Percentiles rank a stretch among this genome's conserved stretches.
Conservation (phyloP, 2,113 vertebrate genomes). For the Nymphicus hollandicus region DNA sequence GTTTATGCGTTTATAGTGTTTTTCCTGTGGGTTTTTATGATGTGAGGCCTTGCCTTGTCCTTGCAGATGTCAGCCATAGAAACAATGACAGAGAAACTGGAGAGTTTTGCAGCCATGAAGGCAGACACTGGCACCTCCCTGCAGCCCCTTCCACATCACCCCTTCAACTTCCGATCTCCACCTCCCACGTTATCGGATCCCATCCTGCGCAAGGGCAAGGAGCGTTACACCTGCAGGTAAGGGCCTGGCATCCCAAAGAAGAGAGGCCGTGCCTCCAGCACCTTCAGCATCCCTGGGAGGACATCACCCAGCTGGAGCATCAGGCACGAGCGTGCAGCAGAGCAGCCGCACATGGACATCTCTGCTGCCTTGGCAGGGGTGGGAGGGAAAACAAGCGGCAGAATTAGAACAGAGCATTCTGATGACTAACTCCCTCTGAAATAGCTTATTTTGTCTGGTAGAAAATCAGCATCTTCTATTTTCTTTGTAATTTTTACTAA, state of each 20-base stretch:
- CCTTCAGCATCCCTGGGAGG: background rate
- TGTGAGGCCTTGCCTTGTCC: background rate
- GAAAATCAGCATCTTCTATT: slow-evolving; percentile 47
- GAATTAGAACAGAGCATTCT: background rate
- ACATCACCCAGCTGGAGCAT: accelerated
- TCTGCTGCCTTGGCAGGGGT: background rate
- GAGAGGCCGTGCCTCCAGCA: background rate
- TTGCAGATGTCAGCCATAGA: slow-evolving; percentile 96
- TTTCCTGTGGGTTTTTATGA: background rate
- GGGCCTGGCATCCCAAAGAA: accelerated
- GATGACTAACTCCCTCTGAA: slow-evolving; percentile 51
- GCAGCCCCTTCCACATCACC: slow-evolving; percentile 92
- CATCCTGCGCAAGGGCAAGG: slow-evolving; percentile 98
- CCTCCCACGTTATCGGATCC: slow-evolving; percentile 94
- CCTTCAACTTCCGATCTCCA: slow-evolving; percentile 94
- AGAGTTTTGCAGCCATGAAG: slow-evolving; percentile 93
- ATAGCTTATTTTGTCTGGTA: slow-evolving; percentile 63
- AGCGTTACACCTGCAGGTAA: slow-evolving; percentile 98
- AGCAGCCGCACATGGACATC: accelerated
- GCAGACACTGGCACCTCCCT: slow-evolving; percentile 84
- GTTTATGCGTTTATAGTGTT: background rate
- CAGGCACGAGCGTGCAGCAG: accelerated
- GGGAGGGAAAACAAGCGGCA: background rate
- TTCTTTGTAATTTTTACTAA: slow-evolving; percentile 54
- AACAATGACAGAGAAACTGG: slow-evolving; percentile 98